A percentile compares a stretch with the other conserved stretches of the same genome.
phyloP scores from a whole-genome alignment of 30 jellyfish, hydroid and myxozoan species.

The Catostylus mosaicus region DNA sequence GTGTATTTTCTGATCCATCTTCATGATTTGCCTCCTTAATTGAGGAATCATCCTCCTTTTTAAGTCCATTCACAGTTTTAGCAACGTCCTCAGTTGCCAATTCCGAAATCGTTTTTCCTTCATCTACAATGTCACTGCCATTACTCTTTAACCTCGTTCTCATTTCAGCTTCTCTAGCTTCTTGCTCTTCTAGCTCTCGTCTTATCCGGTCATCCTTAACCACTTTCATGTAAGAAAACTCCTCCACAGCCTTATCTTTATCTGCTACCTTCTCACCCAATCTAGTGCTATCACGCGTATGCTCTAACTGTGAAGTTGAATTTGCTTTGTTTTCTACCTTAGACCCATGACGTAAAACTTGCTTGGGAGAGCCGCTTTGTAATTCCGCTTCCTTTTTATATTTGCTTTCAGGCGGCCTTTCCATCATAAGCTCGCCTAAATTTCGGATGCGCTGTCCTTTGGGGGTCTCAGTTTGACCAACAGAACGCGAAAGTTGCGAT shows the following conservation, averaged over 20 bases:
- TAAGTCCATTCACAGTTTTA: background rate
- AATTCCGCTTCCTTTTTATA: background rate
- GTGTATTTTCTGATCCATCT: background rate
- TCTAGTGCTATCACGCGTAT: no score
- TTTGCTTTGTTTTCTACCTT: background rate
- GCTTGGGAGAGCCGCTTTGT: background rate
- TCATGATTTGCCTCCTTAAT: background rate
- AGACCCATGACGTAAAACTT: background rate
- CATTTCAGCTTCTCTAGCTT: slow-evolving; percentile 46
- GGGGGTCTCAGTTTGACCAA: background rate
- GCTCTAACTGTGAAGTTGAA: no score
- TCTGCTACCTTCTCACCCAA: background rate
- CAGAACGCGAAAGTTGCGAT: background rate
- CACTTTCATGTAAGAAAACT: slow-evolving; percentile 26
- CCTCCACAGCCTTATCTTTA: background rate
- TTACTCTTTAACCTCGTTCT: background rate
- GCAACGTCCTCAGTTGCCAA: background rate
- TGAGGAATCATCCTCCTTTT: background rate
- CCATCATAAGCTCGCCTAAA: background rate
- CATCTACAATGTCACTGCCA: background rate
- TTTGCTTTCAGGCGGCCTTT: background rate
- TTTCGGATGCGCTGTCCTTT: background rate
- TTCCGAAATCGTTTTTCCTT: background rate
- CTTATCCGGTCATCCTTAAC: slow-evolving; percentile 62
- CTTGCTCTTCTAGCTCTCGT: slow-evolving; percentile 58